Conservation (phyloP, 23 tunicate genomes). For the Aplidium turbinatum region DNA sequence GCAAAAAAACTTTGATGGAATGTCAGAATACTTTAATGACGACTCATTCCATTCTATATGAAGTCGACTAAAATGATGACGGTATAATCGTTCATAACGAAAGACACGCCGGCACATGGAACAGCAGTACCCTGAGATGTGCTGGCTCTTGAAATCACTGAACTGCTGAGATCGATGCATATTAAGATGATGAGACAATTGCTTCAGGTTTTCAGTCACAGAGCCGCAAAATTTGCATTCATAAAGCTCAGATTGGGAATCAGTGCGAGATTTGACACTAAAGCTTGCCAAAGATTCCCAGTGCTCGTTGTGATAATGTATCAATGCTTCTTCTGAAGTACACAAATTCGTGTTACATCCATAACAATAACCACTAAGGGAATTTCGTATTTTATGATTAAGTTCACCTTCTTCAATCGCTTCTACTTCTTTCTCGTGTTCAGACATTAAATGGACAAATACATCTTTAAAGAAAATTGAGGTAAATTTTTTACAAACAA, state of each 20-base stretch:
- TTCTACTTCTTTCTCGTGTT: not conserved
- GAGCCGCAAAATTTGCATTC: no score
- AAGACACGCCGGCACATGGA: slow-evolving; percentile 49
- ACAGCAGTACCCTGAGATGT: slow-evolving; percentile 34
- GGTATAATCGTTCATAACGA: slow-evolving; percentile 18
- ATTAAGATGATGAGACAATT: slow-evolving; percentile 12
- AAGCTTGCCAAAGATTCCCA: no score
- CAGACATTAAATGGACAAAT: not conserved
- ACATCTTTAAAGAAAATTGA: slow-evolving; percentile 8
- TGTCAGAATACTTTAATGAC: slow-evolving; percentile 21
- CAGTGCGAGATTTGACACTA: no score
- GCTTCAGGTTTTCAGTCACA: no score
- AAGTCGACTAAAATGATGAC: slow-evolving; percentile 34
- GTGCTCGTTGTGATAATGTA: no score
- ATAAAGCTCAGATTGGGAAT: no score
- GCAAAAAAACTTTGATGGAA: slow-evolving; percentile 24
- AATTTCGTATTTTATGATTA: not conserved
- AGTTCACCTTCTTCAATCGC: not conserved
- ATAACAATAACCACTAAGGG: no score
- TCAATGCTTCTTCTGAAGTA: no score
- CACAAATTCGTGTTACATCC: no score
- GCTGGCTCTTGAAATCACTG: not conserved
- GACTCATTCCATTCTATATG: slow-evolving; percentile 44
- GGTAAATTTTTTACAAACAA: not conserved
- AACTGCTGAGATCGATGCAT: slow-evolving; percentile 4